These are phyloP conservation scores for Papilio xuthus DNA, from an alignment of 1,140 invertebrate genomes.

Conservation along the genomic window DNA sequence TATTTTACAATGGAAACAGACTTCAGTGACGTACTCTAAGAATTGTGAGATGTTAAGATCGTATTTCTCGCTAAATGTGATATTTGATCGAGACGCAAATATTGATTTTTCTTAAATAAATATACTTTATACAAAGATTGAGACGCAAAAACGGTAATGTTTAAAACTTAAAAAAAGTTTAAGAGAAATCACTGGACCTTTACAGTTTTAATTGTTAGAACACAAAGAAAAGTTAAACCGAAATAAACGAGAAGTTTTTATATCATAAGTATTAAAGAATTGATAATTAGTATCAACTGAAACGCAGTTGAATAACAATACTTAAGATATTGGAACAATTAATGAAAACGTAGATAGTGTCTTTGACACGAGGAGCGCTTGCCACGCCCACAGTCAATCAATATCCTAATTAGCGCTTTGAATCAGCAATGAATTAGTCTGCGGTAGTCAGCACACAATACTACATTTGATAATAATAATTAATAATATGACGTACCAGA, in stretches of 20 bases:
- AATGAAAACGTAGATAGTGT: background rate
- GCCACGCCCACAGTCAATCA: conserved; percentile 6
- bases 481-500: background rate
- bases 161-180: background rate
- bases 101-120: background rate
- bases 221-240: too few relatives aligned
- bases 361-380: background rate
- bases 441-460: background rate
- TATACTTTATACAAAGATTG: background rate
- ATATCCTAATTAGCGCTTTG: conserved; percentile 2
- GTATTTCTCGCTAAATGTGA: background rate
- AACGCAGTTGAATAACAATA: background rate
- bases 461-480: background rate
- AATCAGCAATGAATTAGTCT: background rate
- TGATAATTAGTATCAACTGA: background rate
- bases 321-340: background rate
- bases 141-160: background rate
- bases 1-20: too few relatives aligned
- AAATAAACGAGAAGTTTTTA: background rate
- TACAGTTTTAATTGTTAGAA: too few relatives aligned
- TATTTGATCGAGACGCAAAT: background rate
- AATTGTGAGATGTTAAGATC: background rate
- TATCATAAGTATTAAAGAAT: background rate
- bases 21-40: background rate
- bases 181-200: background rate